Conservation (phyloP, 2,113 vertebrate species). For the Scophthalmus maximus region DNA sequence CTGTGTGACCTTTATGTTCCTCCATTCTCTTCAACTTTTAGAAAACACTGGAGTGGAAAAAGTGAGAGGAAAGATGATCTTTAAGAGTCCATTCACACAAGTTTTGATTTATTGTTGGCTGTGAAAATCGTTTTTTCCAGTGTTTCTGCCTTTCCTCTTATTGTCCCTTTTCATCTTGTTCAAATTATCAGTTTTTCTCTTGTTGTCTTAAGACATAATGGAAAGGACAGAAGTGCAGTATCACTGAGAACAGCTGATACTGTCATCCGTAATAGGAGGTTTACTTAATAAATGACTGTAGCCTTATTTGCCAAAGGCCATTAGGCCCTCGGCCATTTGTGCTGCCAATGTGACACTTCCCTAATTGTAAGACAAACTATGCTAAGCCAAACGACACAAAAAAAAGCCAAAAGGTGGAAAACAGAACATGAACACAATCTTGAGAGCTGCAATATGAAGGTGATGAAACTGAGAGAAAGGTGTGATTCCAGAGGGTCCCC, state of each 20-base stretch:
- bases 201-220: background rate
- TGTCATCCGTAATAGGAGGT: background rate
- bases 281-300: background rate
- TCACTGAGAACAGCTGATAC: background rate
- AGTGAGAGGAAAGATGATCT: constrained; percentile 2
- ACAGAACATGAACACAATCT: constrained; percentile 4
- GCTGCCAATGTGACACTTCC: background rate
- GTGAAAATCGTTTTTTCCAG: constrained; percentile 16
- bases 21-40: background rate
- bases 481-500: constrained; percentile 16
- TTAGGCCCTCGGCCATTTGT: background rate
- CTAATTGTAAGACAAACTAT: background rate
- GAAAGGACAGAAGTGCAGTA: background rate
- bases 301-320: constrained; percentile 3
- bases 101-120: constrained; percentile 21
- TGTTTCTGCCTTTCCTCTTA: background rate
- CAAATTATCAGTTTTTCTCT: background rate
- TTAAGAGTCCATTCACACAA: constrained; percentile 8
- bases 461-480: constrained; percentile 13
- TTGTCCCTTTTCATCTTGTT: background rate
- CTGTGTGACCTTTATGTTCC: background rate
- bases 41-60: background rate
- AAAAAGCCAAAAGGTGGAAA: background rate
- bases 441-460: constrained; percentile 5
- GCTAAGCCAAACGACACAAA: background rate